Evolutionary conservation across 37 sponge, comb jelly and placozoan species (phyloP), one percentile per base, ranked within the genome.

Genomic region (Geodia barretti): DNA sequence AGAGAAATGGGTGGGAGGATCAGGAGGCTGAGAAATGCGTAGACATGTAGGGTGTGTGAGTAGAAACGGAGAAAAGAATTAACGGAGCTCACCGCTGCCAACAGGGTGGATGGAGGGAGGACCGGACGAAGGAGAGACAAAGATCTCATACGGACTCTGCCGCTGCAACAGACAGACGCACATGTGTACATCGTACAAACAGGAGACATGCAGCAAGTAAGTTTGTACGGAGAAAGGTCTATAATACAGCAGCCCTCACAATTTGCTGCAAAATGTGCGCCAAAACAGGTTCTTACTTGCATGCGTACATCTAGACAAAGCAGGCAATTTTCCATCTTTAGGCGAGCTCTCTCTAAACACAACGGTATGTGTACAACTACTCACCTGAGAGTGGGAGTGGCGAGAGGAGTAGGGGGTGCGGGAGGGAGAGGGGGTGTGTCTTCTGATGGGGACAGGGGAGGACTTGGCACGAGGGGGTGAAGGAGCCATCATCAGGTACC

Each of bases 41-140:
- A 24, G 34, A 75, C 60, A 41, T n/a, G 36, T 20, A 67, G 79
- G 58, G 32, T 37, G 21, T 21, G 39, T 23, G 70, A 68, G 47
- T n/a, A 47, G 37, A 25, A 61, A 68, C 4, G 35, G 58, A 32
- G 26, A 43, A 20, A 47, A 28, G 75, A 20, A 70, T 33, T 3
- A 79, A 28, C 36, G 59, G 20, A 36, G 78, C 75, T 24, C 43
- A 83, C 70, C 64, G 64, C 72, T 78, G 14, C 79, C 78, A 5
- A 84, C 66, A 37, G 68, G 28, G 77, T 82, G 85, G 41, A 33
- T 64, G 58, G 54, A 31, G 69, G 90, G 83, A 60, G 80, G 84
- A 0, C 82, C 83, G 54, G 88, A 88, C 38, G 90, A 84, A 42
- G 82, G 85, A 39, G 90, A 89, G 62, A 84, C 70, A 58, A 25